These are phyloP conservation scores for Pocillopora damicornis DNA, from an alignment of 64 coral and sea anemone species.

Conservation along the genomic window DNA sequence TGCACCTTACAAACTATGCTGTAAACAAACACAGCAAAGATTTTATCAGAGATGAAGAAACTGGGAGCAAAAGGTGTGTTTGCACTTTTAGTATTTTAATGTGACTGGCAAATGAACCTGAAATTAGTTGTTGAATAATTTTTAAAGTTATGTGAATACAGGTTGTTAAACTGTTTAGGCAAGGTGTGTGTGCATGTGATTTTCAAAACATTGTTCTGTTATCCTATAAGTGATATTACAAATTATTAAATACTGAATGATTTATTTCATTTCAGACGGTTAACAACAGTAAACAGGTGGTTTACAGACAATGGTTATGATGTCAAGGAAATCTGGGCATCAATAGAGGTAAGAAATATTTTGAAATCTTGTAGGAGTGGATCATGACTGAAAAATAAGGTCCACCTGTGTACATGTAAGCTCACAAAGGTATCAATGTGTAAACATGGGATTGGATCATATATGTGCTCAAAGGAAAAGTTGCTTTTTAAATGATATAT, in stretches of 20 bases:
- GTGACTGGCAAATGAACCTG: too few species aligned
- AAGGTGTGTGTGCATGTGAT: too few species aligned
- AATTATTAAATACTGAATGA: neutral
- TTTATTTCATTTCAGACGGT: constrained; percentile 42
- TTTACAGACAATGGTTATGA: constrained; percentile 89
- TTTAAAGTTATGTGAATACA: too few species aligned
- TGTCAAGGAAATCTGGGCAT: constrained; percentile 77
- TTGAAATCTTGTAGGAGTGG: neutral
- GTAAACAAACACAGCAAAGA: constrained; percentile 99
- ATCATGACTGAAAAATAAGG: neutral
- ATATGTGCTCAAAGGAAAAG: too few species aligned
- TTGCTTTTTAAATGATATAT: too few species aligned
- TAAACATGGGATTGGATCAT: too few species aligned
- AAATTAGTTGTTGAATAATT: too few species aligned
- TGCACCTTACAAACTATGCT: constrained; percentile 98
- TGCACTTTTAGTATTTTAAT: neutral
- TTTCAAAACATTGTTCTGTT: neutral
- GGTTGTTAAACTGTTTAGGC: too few species aligned
- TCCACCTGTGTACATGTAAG: too few species aligned
- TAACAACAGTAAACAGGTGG: constrained; percentile 91
- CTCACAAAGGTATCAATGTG: too few species aligned
- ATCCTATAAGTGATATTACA: neutral
- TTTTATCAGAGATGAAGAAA: constrained; percentile 95
- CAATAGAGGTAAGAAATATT: constrained; percentile 70
- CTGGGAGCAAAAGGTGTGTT: constrained; percentile 89